Percentiles rank a stretch among this genome's conserved stretches.
These are phyloP conservation scores for Pygoscelis adeliae DNA, from an alignment of 2,113 vertebrate species.

Conservation along the genomic window DNA sequence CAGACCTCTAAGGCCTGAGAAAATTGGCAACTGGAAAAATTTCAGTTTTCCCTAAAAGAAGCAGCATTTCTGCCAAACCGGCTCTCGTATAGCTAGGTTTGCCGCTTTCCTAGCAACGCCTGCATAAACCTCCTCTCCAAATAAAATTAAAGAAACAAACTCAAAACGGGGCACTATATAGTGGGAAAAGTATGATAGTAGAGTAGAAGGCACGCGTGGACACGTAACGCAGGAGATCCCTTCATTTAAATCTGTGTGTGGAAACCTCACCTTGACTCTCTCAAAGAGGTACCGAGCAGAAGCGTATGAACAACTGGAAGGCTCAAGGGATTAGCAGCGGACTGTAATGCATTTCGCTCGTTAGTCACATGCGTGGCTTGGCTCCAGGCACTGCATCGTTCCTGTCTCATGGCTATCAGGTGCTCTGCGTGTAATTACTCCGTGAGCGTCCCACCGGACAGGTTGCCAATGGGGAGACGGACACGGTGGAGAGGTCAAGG, in stretches of 20 bases:
- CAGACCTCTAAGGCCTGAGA: neutral
- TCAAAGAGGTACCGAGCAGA: neutral
- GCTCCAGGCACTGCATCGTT: neutral
- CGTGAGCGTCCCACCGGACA: fast-evolving
- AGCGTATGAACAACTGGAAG: neutral
- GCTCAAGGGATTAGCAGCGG: conserved; percentile 23
- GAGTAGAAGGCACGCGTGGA: fast-evolving
- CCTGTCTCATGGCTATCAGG: conserved; percentile 38
- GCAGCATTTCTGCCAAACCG: neutral
- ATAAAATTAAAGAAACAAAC: neutral
- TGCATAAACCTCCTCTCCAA: neutral
- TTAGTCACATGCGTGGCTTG: conserved; percentile 2
- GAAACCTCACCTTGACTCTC: neutral
- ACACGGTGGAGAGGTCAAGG: neutral
- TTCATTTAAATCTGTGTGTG: neutral
- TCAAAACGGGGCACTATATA: fast-evolving
- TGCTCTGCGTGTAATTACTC: neutral
- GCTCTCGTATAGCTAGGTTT: neutral
- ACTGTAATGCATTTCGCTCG: neutral
- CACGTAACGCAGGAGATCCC: neutral
- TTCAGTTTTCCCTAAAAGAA: neutral
- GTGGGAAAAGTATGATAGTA: neutral
- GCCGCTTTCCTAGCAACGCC: neutral
- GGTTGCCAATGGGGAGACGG: neutral
- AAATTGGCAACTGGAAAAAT: neutral